Conservation (phyloP, 92 coral and sea anemone species). For the Metridium senile region DNA sequence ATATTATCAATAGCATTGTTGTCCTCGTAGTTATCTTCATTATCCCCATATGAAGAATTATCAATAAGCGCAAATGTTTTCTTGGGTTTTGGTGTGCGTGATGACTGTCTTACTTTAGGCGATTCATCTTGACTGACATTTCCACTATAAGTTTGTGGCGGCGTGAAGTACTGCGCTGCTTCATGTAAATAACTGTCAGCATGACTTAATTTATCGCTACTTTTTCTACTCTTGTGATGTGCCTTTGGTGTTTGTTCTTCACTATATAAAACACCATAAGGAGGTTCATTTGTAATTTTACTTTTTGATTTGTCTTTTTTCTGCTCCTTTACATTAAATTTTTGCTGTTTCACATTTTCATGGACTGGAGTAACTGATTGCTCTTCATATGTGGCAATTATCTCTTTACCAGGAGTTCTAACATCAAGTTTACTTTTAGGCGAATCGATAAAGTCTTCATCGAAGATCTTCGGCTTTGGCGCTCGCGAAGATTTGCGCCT, state of each 20-base stretch:
- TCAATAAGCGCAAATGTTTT: conserved; percentile 76
- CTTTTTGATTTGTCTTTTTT: background rate
- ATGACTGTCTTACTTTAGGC: conserved; percentile 70
- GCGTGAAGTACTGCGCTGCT: background rate
- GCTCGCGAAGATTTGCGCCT: conserved; percentile 92
- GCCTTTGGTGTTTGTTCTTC: background rate
- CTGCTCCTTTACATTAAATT: background rate
- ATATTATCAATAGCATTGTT: background rate
- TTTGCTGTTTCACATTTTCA: background rate
- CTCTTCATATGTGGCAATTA: background rate
- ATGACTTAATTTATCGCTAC: background rate
- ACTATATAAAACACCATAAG: too few species aligned
- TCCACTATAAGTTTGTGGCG: background rate
- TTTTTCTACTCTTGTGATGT: background rate
- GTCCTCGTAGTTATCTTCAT: background rate
- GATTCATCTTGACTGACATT: conserved; percentile 9
- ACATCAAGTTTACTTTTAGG: conserved; percentile 4
- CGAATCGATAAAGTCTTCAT: conserved; percentile 59
- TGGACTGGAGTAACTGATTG: conserved; percentile 23
- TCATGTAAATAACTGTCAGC: background rate
- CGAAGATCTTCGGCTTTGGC: conserved; percentile 82
- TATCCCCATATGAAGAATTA: conserved; percentile 2
- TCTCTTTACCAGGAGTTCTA: background rate
- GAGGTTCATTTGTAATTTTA: background rate
- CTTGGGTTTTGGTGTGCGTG: conserved; percentile 84